Evolutionary conservation across 2,797 vertebrate species (phyloP), one percentile per base, ranked within the genome.

Genomic region (Heteromormyrus szaboi): DNA sequence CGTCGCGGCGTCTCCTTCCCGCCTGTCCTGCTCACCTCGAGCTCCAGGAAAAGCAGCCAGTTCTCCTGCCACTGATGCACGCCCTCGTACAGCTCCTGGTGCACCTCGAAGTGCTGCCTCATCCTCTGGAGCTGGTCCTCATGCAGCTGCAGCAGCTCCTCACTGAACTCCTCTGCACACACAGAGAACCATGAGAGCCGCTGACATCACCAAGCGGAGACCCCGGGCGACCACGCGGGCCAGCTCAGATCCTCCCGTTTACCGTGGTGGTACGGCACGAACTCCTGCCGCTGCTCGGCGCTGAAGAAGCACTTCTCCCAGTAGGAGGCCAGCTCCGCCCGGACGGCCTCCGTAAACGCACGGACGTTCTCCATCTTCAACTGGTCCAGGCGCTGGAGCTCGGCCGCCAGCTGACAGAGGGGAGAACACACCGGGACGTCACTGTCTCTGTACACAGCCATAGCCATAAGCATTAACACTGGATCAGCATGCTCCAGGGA

Each of bases 271-370:
- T 95, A 98, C 0, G 96, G 92, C 3, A 91, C 48, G 91, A 99
- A 99, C 3, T 91, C 92, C 29, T 93, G 92, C 88, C 95, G 95
- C 93, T 99, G 98, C 88, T 97, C 96, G 9, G 92, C 89, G 88
- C 97, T 97, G 54, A 96, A 99, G 91, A 97, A 97, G 89, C 98
- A 99, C 87, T 91, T 97, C 65, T 97, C 97, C 98, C 98, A 99
- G 89, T 96, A 95, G 17, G 92, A 88, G 2, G 91, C 90, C 19
- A 99, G 92, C 93, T 99, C 98, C 0, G 89, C 92, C 68, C 98
- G 94, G 92, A 97, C 95, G 0, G 94, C 93, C 65, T 96, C 96
- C 0, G 96, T 93, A 84, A 99, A 93, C 0, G 93, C 94, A 91
- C 95, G 95, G 90, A 99, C 94, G 92, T 98, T 99, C 91, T 97